A percentile compares a stretch with the other conserved stretches of the same genome.
Conservation (phyloP, 2,888 invertebrate genomes). For the Alloscopus bannaensis region DNA sequence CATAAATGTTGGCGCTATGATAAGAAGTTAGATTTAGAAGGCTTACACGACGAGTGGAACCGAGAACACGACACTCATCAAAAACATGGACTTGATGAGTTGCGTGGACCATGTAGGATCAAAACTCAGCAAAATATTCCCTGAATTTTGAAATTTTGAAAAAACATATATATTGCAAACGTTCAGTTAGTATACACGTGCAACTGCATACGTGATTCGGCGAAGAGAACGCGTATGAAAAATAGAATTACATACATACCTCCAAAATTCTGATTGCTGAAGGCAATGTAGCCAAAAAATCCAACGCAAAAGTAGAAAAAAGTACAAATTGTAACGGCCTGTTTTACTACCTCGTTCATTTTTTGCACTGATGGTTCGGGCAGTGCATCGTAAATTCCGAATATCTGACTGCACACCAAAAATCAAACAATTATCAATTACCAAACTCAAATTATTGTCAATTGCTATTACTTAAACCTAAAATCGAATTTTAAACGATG, state of each 20-base stretch:
- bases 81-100: conserved; percentile 94
- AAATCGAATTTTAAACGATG: too few species aligned
- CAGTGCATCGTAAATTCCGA: conserved; percentile 94
- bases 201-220: background rate
- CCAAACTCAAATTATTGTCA: background rate
- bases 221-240: too few species aligned
- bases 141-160: conserved; percentile 77
- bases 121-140: conserved; percentile 93
- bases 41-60: conserved; percentile 91
- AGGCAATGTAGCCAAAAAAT: conserved; percentile 94
- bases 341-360: conserved; percentile 90
- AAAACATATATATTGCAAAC: background rate
- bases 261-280: conserved; percentile 85
- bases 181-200: background rate
- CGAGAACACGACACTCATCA: conserved; percentile 95
- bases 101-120: conserved; percentile 88
- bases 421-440: conserved; percentile 7
- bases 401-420: conserved; percentile 82
- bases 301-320: conserved; percentile 93
- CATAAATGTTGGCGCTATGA: background rate
- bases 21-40: background rate
- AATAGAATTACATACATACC: conserved; percentile 77
- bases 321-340: conserved; percentile 94
- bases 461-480: conserved; percentile 13
- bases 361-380: conserved; percentile 91